A percentile compares a stretch with the other conserved stretches of the same genome.
These are phyloP conservation scores for Pararge aegeria DNA, from an alignment of 1,140 invertebrate genomes.

Conservation along the genomic window DNA sequence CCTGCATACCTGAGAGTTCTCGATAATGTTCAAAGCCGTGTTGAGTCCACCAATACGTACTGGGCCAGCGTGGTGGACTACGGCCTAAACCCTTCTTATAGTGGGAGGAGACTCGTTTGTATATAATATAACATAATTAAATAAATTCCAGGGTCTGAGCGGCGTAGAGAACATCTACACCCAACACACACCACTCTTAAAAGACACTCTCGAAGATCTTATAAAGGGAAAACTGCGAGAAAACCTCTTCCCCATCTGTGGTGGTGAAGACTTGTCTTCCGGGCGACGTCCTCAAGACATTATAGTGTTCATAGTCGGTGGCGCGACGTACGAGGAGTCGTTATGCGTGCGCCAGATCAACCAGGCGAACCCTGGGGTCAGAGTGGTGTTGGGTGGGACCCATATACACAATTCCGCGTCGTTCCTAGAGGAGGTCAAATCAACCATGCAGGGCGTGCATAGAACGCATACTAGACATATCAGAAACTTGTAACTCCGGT, in stretches of 20 bases:
- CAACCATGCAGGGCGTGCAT: constrained; percentile 77
- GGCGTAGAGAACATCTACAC: constrained; percentile 99
- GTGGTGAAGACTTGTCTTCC: constrained; percentile 79
- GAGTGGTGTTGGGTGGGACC: constrained; percentile 94
- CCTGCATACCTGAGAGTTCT: too few relatives aligned
- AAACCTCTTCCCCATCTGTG: constrained; percentile 90
- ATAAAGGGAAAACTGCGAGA: constrained; percentile 93
- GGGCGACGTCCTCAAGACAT: constrained; percentile 89
- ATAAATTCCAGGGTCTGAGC: constrained; percentile 90
- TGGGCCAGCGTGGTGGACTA: too few relatives aligned
- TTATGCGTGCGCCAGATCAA: constrained; percentile 92
- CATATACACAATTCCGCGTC: constrained; percentile 93
- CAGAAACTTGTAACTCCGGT: constrained; percentile 39
- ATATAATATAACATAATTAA: too few relatives aligned
- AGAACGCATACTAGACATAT: constrained; percentile 78
- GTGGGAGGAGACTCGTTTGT: too few relatives aligned
- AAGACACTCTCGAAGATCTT: constrained; percentile 93
- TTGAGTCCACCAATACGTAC: too few relatives aligned
- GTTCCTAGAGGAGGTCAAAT: constrained; percentile 87
- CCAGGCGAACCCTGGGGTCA: constrained; percentile 86
- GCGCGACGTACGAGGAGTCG: constrained; percentile 98
- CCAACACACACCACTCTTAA: constrained; percentile 93
- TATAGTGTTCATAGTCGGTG: constrained; percentile 97
- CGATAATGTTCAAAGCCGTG: too few relatives aligned
- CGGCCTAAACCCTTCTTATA: too few relatives aligned